Evolutionary conservation across 2,113 vertebrate genomes (phyloP).

Genomic region (Syngnathus floridae): DNA sequence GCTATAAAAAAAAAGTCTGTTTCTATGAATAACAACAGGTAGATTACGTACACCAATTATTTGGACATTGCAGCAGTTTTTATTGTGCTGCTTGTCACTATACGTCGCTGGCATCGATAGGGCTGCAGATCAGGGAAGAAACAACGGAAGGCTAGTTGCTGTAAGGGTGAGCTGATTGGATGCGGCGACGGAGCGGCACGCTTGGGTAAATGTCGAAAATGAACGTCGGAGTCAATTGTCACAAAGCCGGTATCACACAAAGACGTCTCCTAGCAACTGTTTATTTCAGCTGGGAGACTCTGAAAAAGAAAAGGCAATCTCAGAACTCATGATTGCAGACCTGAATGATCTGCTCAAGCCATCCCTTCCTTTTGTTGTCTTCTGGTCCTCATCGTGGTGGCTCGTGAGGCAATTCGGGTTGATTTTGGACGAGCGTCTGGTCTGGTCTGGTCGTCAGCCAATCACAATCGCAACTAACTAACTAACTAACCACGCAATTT

Average conservation of each 20-base stretch:
- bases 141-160: background rate
- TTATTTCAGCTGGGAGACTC: background rate
- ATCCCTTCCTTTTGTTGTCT: no score
- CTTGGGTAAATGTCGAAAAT: background rate
- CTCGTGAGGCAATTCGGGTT: no score
- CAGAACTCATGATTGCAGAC: no score
- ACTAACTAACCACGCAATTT: no score
- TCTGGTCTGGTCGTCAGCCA: no score
- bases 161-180: background rate
- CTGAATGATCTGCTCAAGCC: no score
- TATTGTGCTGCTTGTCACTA: background rate
- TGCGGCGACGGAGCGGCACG: background rate
- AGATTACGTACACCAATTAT: no score
- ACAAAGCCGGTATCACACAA: background rate
- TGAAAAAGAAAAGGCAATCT: background rate
- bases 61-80: background rate
- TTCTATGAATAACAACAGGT: background rate
- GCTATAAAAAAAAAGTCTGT: background rate
- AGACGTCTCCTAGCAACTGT: slow-evolving; percentile 5
- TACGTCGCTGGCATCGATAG: background rate
- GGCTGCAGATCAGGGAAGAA: no score
- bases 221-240: background rate
- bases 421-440: no score
- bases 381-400: no score
- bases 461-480: no score